Base-by-base conservation (phyloP, 2,888 invertebrate species). In the Synergus laeviventris region DNA sequence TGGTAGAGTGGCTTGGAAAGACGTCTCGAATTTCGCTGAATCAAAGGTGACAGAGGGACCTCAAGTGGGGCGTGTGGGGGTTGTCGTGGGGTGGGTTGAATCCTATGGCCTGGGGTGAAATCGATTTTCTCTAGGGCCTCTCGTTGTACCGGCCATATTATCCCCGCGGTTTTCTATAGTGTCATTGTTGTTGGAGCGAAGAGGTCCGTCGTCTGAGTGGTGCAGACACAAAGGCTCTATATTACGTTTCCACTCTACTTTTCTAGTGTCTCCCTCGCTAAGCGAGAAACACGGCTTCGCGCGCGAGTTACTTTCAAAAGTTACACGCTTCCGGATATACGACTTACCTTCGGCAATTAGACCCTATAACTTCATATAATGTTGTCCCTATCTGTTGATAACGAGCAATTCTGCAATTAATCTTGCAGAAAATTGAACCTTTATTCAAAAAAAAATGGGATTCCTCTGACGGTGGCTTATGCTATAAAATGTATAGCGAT, bases 1-100 rank as follows among this genome's bases (percentile, higher is more conserved):
- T 90, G 84, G 76, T 77, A 45, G 86, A 85, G 86, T 87, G 86
- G 87, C 87, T 85, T 86, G 85, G 88, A 89, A 89, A 90, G 88
- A 86, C 89, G 87, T 89, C 89, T 91, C 90, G 85, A 90, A 91
- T 90, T 90, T 91, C 90, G 91, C 91, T 91, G 91, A 90, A 90
- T 91, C 91, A 87, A 90, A 90, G 88, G 87, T 87, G 86, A 84
- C 84, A 86, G 84, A 75, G 78, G 74, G 59, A 39, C 18, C 18
- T 64, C 59, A 54, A 18, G 49, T 75, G 56, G 73, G 77, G 21
- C 14, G 54, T 18, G 39, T 39, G 24, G 39, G n/a, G 75, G 74
- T 14, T 49, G 31, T 76, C 70, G 61, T 70, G 74, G 80, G 82
- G 78, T 78, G 80, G 77, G 76, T 59, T 81, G 77, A 77, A 64